Evolutionary conservation across 2,113 vertebrate genomes (phyloP), one percentile per base, ranked within the genome.

Genomic region (Forbesichthys agassizii): DNA sequence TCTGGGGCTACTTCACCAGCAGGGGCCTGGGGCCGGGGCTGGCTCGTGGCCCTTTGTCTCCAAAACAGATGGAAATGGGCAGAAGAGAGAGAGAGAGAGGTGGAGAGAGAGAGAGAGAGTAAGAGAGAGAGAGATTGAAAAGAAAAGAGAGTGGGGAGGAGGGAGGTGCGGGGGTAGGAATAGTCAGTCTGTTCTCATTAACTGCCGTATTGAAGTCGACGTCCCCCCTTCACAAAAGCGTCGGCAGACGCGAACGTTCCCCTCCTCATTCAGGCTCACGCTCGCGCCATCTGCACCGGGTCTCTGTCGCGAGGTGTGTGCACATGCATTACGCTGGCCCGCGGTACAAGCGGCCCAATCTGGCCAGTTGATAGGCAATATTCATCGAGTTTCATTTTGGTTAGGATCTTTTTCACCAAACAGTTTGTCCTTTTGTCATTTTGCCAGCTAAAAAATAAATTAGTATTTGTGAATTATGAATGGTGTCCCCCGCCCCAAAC

Each of bases 151-250:
- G 78, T 79, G 81, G 71, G 74, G 69, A 81, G 61, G 71, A 74
- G 66, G 81, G 74, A 61, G 84, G 68, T 63, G 78, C 11, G 3
- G 11, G 20, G 48, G 27, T 77, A 85, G 84, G 85, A 75, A 85
- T 88, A 92, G 91, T 91, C 92, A 92, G 92, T 93, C 92, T 93
- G 90, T 92, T 93, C 90, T 93, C 89, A 92, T 92, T 93, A 93
- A 92, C 88, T 91, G 86, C 81, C 82, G 88, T 81, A 93, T 92
- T 92, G 91, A 92, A 90, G 91, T 86, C 83, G 85, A 81, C 82
- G 80, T 85, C 27, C 27, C 27, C 87, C 88, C 86, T 82, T 83
- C 83, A 92, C 91, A 91, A 92, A 27, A 91, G 86, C 85, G 88
- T 90, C 85, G 88, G 87, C 89, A 86, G 86, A 85, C 76, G 75